Evolutionary conservation across 2,888 invertebrate species (phyloP), one percentile per base, ranked within the genome.

Genomic region (Tiliacea aurago): DNA sequence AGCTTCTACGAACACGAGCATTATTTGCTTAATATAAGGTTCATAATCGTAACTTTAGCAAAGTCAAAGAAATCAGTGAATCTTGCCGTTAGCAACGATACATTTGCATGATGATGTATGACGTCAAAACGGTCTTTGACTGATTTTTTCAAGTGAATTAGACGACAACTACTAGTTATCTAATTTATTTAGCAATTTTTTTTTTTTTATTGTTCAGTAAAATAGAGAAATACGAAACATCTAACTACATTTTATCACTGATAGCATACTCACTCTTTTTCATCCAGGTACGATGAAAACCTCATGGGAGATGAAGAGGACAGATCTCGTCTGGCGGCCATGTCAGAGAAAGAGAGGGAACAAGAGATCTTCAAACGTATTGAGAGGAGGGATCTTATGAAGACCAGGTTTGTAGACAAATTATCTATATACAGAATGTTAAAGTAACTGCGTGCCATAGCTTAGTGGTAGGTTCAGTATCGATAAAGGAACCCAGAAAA

Each of bases 251-350:
- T 23, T 23, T 53, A 2, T 53, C 23, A 53, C 13, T 23, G 23
- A 53, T 53, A 53, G 23, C 23, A 23, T 53, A 1, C 23, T 53
- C 1, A 4, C 11, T 2, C 2, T 15, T 66, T 33, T 53, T 37
- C n/a, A 56, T 49, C 0, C 86, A 96, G 96, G 0, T 99, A 98
- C 88, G 99, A 99, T 92, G 99, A 99, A 82, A 98, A 99, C 91
- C 97, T 99, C 45, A 99, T 99, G 98, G 99, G 99, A 0, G 99
- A 99, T 93, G 99, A 98, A 77, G 99, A 99, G 85, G 99, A 99
- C 96, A 97, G 98, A 88, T 98, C 98, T 2, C 96, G 98, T 0
- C 96, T 99, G 61, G 99, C 99, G 18, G 98, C 98, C 80, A 98
- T 99, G 97, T 99, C 99, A 0, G 99, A 99, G 92, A 99, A 99